A percentile compares a stretch with the other conserved stretches of the same genome.
phyloP scores from a whole-genome alignment of 2,888 invertebrate genomes.

The Amphiduros pacificus region DNA sequence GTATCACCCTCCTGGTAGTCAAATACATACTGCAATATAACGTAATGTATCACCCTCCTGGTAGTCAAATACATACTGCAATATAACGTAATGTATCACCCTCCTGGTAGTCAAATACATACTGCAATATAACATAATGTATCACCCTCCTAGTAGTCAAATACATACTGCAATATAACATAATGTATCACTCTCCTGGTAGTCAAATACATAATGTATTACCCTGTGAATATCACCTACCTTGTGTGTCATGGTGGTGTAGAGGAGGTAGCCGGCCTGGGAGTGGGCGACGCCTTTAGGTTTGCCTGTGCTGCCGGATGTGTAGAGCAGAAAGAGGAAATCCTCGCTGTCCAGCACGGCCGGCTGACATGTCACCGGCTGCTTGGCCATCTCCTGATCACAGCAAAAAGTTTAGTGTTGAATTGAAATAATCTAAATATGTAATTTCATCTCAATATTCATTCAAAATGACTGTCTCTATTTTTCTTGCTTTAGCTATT shows the following conservation, averaged over 20 bases:
- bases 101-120: constrained; percentile 60
- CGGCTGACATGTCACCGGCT: constrained; percentile 47
- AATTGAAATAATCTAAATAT: too few species aligned
- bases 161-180: constrained; percentile 64
- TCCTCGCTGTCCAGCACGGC: constrained; percentile 62
- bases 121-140: constrained; percentile 40
- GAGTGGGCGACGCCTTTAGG: constrained; percentile 63
- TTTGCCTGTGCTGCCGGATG: constrained; percentile 64
- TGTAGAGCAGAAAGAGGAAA: constrained; percentile 63
- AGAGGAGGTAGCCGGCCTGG: constrained; percentile 62
- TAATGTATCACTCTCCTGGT: constrained; percentile 58
- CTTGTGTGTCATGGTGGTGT: constrained; percentile 59
- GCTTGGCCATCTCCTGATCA: constrained; percentile 46
- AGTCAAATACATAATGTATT: constrained; percentile 61
- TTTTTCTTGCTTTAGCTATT: too few species aligned
- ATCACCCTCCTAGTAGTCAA: too few species aligned
- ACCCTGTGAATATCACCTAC: constrained; percentile 33
- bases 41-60: neutral
- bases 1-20: constrained; percentile 59
- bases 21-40: constrained; percentile 58
- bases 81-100: constrained; percentile 63
- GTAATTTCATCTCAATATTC: neutral
- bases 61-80: too few species aligned
- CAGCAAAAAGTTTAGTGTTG: too few species aligned
- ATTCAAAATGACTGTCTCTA: too few species aligned